Conservation (phyloP, 2,797 vertebrate genomes). For the Coregonus suidteri region DNA sequence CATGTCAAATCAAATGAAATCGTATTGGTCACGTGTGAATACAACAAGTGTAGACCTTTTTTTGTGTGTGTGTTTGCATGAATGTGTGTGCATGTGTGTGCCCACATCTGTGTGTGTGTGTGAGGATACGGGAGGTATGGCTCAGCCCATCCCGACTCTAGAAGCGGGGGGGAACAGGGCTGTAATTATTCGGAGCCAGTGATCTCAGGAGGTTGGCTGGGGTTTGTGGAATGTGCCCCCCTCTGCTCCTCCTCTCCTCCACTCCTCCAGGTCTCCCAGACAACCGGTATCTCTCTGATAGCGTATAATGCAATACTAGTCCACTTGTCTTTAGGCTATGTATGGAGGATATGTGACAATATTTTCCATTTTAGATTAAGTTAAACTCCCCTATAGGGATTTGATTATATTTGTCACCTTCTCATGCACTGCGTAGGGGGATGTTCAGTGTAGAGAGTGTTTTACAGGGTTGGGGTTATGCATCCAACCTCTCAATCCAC, state of each 20-base stretch:
- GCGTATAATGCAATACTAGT: not conserved
- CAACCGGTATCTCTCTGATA: not conserved
- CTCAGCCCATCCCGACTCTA: conserved; percentile 9
- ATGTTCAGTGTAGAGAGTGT: not conserved
- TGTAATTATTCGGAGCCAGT: conserved; percentile 55
- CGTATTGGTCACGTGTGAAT: too few species aligned
- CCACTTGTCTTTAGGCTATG: not conserved
- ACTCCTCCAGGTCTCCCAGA: not conserved
- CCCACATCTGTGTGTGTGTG: not conserved
- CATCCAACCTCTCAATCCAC: conserved; percentile 7
- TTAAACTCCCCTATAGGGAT: too few species aligned
- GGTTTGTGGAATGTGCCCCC: conserved; percentile 7
- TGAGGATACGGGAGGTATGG: not conserved
- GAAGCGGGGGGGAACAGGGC: conserved; percentile 22
- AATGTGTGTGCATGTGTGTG: not conserved
- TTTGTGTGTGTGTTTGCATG: not conserved
- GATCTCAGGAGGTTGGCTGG: conserved; percentile 49
- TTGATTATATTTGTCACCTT: too few species aligned
- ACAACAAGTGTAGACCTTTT: too few species aligned
- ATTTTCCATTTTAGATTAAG: too few species aligned
- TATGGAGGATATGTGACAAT: not conserved
- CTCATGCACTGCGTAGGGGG: not conserved
- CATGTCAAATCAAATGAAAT: too few species aligned
- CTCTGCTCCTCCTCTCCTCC: too few species aligned
- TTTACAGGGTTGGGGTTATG: not conserved